A percentile compares a stretch with the other conserved stretches of the same genome.
Conservation (phyloP, 1,140 invertebrate species). For the Sitodiplosis mosellana region DNA sequence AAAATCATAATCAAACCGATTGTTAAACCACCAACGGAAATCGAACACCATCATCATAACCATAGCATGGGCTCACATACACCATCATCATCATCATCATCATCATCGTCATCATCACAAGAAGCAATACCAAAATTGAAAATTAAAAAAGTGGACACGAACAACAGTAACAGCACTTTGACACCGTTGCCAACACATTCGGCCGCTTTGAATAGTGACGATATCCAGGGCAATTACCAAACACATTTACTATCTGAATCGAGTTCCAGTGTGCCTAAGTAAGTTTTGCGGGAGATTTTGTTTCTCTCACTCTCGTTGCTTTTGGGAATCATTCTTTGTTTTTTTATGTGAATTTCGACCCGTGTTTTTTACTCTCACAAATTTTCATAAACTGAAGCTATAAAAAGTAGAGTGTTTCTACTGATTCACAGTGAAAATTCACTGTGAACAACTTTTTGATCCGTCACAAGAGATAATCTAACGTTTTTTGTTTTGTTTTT, state of each 20-base stretch:
- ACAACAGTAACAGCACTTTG: too few relatives aligned
- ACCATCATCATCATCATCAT: neutral
- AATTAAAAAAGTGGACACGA: neutral
- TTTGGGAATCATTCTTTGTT: too few relatives aligned
- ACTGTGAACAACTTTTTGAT: too few relatives aligned
- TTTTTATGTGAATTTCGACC: too few relatives aligned
- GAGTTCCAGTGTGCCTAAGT: neutral
- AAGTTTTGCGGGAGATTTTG: neutral
- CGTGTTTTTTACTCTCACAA: too few relatives aligned
- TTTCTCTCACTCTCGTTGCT: neutral
- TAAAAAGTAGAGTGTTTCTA: too few relatives aligned
- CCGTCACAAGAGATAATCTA: too few relatives aligned
- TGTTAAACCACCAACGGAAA: neutral
- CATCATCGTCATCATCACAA: neutral
- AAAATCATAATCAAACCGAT: slow-evolving; percentile 4
- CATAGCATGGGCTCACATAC: neutral
- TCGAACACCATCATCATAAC: neutral
- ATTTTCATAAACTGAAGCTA: too few relatives aligned
- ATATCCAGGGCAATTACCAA: neutral
- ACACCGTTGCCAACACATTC: neutral
- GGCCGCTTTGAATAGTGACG: too few relatives aligned
- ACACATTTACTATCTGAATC: too few relatives aligned
- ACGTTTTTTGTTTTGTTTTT: neutral
- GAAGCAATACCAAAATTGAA: slow-evolving; percentile 2
- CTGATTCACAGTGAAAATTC: too few relatives aligned